phyloP scores from a whole-genome alignment of 2,113 vertebrate species.

The Cottus gobio region DNA sequence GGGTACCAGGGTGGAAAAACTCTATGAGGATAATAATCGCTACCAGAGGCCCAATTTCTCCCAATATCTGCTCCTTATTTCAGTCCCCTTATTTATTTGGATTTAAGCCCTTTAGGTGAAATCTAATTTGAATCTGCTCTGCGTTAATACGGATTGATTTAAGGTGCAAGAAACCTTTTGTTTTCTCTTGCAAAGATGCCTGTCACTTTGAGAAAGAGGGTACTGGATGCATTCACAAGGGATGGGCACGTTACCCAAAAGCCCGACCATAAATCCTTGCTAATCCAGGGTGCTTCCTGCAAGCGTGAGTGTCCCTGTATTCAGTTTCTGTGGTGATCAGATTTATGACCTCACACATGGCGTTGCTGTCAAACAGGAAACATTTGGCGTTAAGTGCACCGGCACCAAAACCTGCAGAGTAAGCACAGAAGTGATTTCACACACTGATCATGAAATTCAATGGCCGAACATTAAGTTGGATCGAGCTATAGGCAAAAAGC shows the following conservation, averaged over 20 bases:
- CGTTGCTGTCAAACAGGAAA: slow-evolving; percentile 63
- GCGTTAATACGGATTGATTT: slow-evolving; percentile 18
- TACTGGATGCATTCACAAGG: slow-evolving; percentile 42
- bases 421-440: slow-evolving; percentile 44
- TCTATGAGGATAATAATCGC: slow-evolving; percentile 59
- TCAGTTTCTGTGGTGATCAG: slow-evolving; percentile 59
- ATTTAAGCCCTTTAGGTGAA: slow-evolving; percentile 27
- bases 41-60: slow-evolving; percentile 58
- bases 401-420: slow-evolving; percentile 42
- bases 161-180: slow-evolving; percentile 22
- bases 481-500: background rate
- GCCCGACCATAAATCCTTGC: slow-evolving; percentile 64
- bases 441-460: slow-evolving; percentile 22
- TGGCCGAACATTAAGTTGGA: background rate
- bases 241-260: slow-evolving; percentile 39
- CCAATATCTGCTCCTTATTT: slow-evolving; percentile 61
- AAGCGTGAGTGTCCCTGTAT: slow-evolving; percentile 60
- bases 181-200: slow-evolving; percentile 43
- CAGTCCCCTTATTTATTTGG: slow-evolving; percentile 51
- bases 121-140: slow-evolving; percentile 37
- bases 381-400: slow-evolving; percentile 36
- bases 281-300: slow-evolving; percentile 75
- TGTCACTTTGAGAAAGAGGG: slow-evolving; percentile 30
- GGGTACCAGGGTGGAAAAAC: slow-evolving; percentile 69
- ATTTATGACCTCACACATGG: slow-evolving; percentile 81